Evolutionary conservation across 2,113 vertebrate species (phyloP).

Genomic region (Colossoma macropomum): DNA sequence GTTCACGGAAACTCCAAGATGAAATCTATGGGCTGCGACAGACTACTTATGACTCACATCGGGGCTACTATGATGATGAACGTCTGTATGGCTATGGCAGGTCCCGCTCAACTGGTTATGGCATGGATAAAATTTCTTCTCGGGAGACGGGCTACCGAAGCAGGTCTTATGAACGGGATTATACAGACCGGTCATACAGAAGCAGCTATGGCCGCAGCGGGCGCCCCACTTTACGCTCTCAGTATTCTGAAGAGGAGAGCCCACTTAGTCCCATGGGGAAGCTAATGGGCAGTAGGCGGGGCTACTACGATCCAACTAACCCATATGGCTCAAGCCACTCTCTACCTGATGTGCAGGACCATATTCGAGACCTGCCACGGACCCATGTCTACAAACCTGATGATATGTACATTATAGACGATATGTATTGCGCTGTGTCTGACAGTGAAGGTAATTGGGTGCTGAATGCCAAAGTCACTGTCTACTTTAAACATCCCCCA

Average conservation of each 20-base stretch:
- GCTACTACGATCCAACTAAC: slow-evolving; percentile 83
- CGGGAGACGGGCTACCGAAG: slow-evolving; percentile 84
- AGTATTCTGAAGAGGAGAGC: slow-evolving; percentile 94
- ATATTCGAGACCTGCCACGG: slow-evolving; percentile 91
- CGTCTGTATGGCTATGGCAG: slow-evolving; percentile 84
- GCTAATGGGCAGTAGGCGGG: slow-evolving; percentile 81
- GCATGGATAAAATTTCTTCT: slow-evolving; percentile 87
- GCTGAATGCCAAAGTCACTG: slow-evolving; percentile 80
- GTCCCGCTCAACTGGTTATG: slow-evolving; percentile 86
- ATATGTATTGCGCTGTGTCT: slow-evolving; percentile 98
- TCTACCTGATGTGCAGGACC: slow-evolving; percentile 97
- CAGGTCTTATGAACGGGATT: slow-evolving; percentile 91
- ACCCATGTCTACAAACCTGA: slow-evolving; percentile 94
- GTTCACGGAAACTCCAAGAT: slow-evolving; percentile 87
- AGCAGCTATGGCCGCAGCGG: slow-evolving; percentile 78
- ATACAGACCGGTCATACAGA: slow-evolving; percentile 81
- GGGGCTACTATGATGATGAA: slow-evolving; percentile 86
- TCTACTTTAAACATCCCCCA: slow-evolving; percentile 79
- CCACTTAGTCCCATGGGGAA: slow-evolving; percentile 88
- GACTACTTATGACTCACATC: slow-evolving; percentile 85
- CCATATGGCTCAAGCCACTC: slow-evolving; percentile 98
- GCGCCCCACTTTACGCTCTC: slow-evolving; percentile 85
- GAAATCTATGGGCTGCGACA: slow-evolving; percentile 93
- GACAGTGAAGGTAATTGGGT: slow-evolving; percentile 99
- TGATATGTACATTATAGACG: slow-evolving; percentile 96